Conservation (phyloP, 2,113 vertebrate species). For the Bambusicola thoracicus region DNA sequence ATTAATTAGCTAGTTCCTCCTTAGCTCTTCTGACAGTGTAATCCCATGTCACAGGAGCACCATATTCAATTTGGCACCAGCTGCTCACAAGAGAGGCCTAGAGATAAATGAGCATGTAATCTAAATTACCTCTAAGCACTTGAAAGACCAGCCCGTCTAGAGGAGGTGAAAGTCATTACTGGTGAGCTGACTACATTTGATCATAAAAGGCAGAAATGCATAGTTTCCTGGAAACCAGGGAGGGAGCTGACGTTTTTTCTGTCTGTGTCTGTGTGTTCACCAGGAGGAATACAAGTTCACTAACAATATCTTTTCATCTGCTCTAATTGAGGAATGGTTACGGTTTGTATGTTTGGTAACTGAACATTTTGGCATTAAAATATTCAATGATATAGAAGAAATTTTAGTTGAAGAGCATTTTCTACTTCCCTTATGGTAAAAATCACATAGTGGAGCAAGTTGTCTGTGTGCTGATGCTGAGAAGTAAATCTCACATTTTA, state of each 20-base stretch:
- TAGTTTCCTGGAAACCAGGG: not conserved
- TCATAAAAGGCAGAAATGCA: not conserved
- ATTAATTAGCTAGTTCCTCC: slow-evolving; percentile 46
- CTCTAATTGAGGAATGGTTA: not conserved
- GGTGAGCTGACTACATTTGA: not conserved
- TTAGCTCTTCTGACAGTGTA: slow-evolving; percentile 43
- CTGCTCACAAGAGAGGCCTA: not conserved
- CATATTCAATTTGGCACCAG: slow-evolving; percentile 25
- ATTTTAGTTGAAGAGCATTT: not conserved
- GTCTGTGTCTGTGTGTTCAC: not conserved
- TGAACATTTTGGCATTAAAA: not conserved
- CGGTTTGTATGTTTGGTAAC: not conserved
- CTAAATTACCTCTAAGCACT: slow-evolving; percentile 4
- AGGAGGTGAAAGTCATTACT: not conserved
- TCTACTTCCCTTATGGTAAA: not conserved
- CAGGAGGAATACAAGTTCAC: not conserved
- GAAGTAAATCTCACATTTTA: not conserved
- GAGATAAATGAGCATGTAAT: slow-evolving; percentile 31
- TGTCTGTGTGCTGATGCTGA: not conserved
- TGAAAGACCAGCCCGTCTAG: not conserved
- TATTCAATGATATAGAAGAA: not conserved
- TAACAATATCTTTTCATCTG: not conserved
- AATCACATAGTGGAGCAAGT: not conserved
- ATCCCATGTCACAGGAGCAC: slow-evolving; percentile 34
- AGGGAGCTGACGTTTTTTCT: not conserved